Conservation (phyloP, 2,888 invertebrate genomes). For the Drosophila picticornis region DNA sequence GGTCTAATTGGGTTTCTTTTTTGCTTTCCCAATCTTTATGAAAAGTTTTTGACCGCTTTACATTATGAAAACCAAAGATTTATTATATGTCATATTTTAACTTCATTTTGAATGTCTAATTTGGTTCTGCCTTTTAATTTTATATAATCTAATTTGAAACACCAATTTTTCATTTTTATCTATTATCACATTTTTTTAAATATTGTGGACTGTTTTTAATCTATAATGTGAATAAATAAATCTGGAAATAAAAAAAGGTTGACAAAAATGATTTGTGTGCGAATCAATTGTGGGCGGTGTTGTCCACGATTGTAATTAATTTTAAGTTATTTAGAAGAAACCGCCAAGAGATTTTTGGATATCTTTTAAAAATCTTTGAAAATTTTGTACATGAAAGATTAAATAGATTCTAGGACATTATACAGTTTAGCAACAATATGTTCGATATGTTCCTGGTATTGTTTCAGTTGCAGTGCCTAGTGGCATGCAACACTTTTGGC, state of each 20-base stretch:
- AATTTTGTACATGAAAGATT: too few relatives aligned
- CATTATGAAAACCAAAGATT: not conserved
- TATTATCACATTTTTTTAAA: not conserved
- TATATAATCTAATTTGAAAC: not conserved
- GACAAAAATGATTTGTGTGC: not conserved
- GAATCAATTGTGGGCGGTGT: not conserved
- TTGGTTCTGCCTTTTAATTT: not conserved
- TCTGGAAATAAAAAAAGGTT: not conserved
- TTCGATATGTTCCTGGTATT: not conserved
- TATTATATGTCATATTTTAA: not conserved
- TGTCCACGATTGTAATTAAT: not conserved
- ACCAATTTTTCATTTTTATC: not conserved
- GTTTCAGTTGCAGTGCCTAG: conserved; percentile 26
- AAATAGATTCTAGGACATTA: not conserved
- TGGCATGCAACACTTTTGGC: conserved; percentile 56
- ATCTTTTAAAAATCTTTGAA: too few relatives aligned
- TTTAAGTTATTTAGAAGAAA: not conserved
- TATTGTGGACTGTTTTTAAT: not conserved
- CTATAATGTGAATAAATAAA: not conserved
- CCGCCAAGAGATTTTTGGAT: too few relatives aligned
- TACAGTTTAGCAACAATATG: not conserved
- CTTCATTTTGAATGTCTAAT: not conserved
- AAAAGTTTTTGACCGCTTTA: not conserved
- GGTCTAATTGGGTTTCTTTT: not conserved
- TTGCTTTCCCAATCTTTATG: not conserved